Conservation (phyloP, 2,888 invertebrate species). For the Gnatocerus cornutus region DNA sequence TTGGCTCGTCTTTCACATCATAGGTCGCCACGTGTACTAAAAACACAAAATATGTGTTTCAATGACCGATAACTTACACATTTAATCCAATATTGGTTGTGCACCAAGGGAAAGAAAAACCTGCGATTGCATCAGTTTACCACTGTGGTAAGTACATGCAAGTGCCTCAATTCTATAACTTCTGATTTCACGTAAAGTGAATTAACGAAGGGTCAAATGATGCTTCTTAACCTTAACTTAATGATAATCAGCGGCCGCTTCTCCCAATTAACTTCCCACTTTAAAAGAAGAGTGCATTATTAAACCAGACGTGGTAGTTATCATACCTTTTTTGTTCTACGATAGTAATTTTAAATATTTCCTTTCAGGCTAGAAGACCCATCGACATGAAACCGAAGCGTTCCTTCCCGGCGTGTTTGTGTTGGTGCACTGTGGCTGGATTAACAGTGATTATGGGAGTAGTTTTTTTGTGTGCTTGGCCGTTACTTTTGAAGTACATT, state of each 20-base stretch:
- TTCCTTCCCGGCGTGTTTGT: constrained; percentile 12
- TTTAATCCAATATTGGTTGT: constrained; percentile 20
- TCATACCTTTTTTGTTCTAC: no score
- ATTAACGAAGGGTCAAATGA: constrained; percentile 39
- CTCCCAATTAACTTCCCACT: constrained; percentile 21
- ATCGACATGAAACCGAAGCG: constrained; percentile 29
- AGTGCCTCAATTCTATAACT: neutral
- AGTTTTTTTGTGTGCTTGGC: constrained; percentile 51
- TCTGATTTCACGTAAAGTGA: constrained; percentile 35
- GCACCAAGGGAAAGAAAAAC: neutral
- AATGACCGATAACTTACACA: constrained; percentile 21
- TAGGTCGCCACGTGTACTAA: constrained; percentile 8
- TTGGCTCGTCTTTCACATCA: neutral
- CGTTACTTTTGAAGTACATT: constrained; percentile 49
- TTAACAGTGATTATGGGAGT: constrained; percentile 21
- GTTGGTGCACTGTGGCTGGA: constrained; percentile 14
- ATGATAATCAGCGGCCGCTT: constrained; percentile 31
- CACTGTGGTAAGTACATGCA: neutral
- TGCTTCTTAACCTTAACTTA: constrained; percentile 38
- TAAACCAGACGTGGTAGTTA: neutral
- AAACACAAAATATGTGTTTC: neutral
- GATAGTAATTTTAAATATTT: neutral
- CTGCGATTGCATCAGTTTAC: constrained; percentile 17
- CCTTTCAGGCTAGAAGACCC: neutral
- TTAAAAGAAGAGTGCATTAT: constrained; percentile 7